These are phyloP conservation scores for Exaiptasia diaphana DNA, from an alignment of 64 coral and sea anemone species.

Conservation along the genomic window DNA sequence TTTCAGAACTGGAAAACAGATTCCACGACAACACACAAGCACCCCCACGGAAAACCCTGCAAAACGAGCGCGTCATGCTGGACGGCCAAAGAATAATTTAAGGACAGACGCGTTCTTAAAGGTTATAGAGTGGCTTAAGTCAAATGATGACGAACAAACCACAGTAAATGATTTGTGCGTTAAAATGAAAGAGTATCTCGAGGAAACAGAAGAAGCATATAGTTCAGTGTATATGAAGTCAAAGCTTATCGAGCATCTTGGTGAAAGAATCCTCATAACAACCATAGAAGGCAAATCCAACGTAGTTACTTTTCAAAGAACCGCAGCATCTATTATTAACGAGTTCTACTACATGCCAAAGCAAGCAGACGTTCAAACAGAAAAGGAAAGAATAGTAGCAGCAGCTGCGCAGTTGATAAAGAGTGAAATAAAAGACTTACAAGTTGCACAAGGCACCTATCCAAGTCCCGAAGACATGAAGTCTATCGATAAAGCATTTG, in stretches of 20 bases:
- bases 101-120: not conserved
- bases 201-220: not conserved
- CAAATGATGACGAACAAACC: conserved; percentile 1
- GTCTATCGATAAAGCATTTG: not conserved
- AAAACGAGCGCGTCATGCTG: not conserved
- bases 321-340: conserved; percentile 3
- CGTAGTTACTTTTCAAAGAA: not conserved
- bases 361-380: not conserved
- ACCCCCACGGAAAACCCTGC: too few relatives aligned
- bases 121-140: not conserved
- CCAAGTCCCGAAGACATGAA: not conserved
- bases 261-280: not conserved
- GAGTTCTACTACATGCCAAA: conserved; percentile 2
- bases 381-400: not conserved
- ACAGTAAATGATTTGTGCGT: not conserved
- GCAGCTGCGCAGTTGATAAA: conserved; percentile 2
- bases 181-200: conserved; percentile 21
- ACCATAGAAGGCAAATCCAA: not conserved
- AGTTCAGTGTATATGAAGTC: conserved; percentile 5
- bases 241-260: conserved; percentile 12
- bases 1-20: conserved; percentile 26
- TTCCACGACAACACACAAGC: not conserved
- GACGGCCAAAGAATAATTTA: not conserved
- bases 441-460: not conserved
- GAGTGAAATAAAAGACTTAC: not conserved